phyloP scores from a whole-genome alignment of 2,888 invertebrate genomes.

The Pyrochroa serraticornis region DNA sequence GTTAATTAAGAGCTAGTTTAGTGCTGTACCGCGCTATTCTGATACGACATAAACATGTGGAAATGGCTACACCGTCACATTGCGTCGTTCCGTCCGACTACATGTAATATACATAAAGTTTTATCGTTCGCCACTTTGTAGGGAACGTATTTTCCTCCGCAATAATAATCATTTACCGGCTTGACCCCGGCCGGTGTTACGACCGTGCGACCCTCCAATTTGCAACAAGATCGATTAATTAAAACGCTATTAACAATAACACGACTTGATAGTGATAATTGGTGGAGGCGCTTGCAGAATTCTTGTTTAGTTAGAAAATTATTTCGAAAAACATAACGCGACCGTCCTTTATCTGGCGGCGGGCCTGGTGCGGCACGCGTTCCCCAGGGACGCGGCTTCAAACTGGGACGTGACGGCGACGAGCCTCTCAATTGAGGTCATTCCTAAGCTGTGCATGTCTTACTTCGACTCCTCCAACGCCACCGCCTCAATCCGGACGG shows the following conservation, averaged over 20 bases:
- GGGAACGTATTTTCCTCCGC: conserved; percentile 50
- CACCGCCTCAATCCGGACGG: conserved; percentile 20
- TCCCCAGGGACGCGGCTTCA: conserved; percentile 49
- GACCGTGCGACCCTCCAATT: neutral
- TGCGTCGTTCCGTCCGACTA: conserved; percentile 47
- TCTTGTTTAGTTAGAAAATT: neutral
- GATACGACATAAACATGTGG: conserved; percentile 50
- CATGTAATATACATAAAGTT: conserved; percentile 57
- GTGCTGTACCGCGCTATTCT: conserved; percentile 45
- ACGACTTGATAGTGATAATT: no score
- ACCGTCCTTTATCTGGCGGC: neutral
- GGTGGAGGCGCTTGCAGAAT: no score
- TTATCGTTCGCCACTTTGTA: conserved; percentile 55
- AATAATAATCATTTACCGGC: conserved; percentile 54
- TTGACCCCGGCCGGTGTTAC: conserved; percentile 44
- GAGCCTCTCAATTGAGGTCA: conserved; percentile 51
- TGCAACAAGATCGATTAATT: no score
- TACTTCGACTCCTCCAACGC: conserved; percentile 39
- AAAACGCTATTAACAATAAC: no score
- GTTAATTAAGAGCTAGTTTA: conserved; percentile 51
- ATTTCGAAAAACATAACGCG: neutral
- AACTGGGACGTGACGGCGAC: conserved; percentile 52
- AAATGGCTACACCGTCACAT: conserved; percentile 48
- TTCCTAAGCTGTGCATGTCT: conserved; percentile 53
- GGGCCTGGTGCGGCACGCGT: conserved; percentile 37